These are phyloP conservation scores for Pseudobourletiella spinata DNA, from an alignment of 1,140 invertebrate genomes.

Conservation along the genomic window DNA sequence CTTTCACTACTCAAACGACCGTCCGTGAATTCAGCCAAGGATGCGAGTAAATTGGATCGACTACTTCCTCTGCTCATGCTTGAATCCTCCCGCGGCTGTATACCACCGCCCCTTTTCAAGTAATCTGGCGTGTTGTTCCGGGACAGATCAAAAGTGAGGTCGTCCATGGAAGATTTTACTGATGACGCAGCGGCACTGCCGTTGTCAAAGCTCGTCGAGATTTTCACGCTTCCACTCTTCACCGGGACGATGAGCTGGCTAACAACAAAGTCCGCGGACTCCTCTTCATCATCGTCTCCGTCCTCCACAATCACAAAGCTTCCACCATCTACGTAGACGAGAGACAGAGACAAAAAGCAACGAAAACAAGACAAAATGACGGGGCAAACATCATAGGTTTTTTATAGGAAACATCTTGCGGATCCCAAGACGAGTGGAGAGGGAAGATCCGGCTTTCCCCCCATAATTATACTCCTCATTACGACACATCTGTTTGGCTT, in stretches of 20 bases:
- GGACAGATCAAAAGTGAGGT: not conserved
- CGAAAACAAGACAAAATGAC: too few relatives aligned
- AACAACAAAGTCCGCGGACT: not conserved
- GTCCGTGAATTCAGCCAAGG: not conserved
- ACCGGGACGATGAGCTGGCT: constrained; percentile 8
- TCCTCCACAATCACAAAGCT: constrained; percentile 3
- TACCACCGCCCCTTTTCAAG: not conserved
- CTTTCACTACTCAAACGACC: not conserved
- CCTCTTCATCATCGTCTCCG: not conserved
- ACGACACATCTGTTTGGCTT: too few relatives aligned
- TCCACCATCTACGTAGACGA: too few relatives aligned
- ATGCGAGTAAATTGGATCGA: not conserved
- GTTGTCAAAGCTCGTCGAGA: constrained; percentile 6
- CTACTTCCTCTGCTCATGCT: not conserved
- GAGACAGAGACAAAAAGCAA: too few relatives aligned
- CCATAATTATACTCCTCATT: too few relatives aligned
- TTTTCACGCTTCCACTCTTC: constrained; percentile 8
- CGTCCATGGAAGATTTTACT: constrained; percentile 2
- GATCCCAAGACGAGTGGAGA: too few relatives aligned
- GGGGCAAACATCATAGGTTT: too few relatives aligned
- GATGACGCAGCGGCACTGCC: not conserved
- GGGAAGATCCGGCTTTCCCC: too few relatives aligned
- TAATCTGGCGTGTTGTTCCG: not conserved
- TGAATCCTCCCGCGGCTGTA: not conserved
- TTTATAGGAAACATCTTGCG: too few relatives aligned